Conservation (phyloP, 2,888 invertebrate species). For the Torymus auratus region DNA sequence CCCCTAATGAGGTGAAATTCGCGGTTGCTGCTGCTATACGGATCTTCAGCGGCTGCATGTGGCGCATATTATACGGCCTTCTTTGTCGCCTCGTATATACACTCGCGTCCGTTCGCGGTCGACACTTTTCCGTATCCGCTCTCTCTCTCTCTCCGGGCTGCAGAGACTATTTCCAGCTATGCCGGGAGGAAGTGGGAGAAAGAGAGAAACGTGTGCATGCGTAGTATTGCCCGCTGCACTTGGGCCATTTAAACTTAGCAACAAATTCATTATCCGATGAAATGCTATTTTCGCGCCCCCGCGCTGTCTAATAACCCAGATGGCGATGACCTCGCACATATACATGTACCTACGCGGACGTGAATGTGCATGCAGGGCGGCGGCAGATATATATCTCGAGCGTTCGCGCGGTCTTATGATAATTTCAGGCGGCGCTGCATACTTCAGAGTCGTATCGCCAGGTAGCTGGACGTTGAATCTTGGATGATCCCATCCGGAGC, state of each 20-base stretch:
- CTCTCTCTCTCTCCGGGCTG: not conserved
- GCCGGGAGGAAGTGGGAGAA: constrained; percentile 21
- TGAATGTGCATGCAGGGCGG: not conserved
- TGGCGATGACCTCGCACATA: constrained; percentile 53
- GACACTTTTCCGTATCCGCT: constrained; percentile 55
- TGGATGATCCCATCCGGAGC: constrained; percentile 21
- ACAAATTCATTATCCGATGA: constrained; percentile 60
- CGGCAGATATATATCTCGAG: not conserved
- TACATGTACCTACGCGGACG: not conserved
- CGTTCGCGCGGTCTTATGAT: constrained; percentile 38
- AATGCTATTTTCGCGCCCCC: constrained; percentile 57
- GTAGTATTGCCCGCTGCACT: constrained; percentile 11
- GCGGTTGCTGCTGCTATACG: not conserved
- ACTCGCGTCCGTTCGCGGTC: not conserved
- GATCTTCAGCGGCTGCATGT: not conserved
- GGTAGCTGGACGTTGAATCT: constrained; percentile 1
- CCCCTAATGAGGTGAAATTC: constrained; percentile 39
- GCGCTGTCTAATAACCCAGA: constrained; percentile 47
- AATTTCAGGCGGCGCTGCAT: constrained; percentile 40
- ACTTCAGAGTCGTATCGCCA: constrained; percentile 25
- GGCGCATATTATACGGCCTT: not conserved
- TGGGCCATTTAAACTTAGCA: constrained; percentile 57
- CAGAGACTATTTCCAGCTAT: constrained; percentile 44
- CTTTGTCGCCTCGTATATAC: not conserved
- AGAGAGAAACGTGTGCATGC: not conserved